Evolutionary conservation across 1,140 invertebrate species (phyloP), one percentile per base, ranked within the genome.

Genomic region (Philopotamus ludificatus): DNA sequence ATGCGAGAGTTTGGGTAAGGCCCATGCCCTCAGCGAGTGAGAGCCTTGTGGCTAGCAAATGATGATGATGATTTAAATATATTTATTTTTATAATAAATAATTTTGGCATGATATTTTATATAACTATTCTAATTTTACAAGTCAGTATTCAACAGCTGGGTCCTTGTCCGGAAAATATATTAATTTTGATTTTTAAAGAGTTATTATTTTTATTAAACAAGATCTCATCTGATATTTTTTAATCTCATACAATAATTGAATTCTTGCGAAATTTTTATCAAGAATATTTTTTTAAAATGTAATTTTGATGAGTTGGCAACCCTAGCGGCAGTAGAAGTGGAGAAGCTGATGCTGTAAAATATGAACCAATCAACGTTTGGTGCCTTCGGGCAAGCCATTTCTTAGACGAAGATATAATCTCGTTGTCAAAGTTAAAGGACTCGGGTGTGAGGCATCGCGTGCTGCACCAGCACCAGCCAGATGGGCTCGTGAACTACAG

Each of bases 341-440:
- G 22, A 51, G 22, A 21, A 12, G 41, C n/a, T 44, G 41, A 44
- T 18, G 41, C n/a, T 45, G 41, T 59, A 59, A 59, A 59, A 45
- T 45, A 59, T 59, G 34, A 59, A 59, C 57, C 57, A 59, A 59
- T 59, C 57, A 59, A 44, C 57, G 57, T 18, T 22, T 18, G 18
- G 23, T 54, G 28, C 55, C 49, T 25, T 23, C 49, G 49, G 21
- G 49, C 49, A 21, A 51, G 18, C 49, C 18, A 21, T 51, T 44
- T 45, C 34, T 45, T 59, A 44, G 39, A 59, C 34, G 39, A 44
- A 42, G 57, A 59, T 59, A 59, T 20, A 39, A 59, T 59, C 57
- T 39, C 39, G 39, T 42, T 51, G 49, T 51, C 49, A 51, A 51
- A 51, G 15, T 51, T 10, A 42, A n/a, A 12, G 22, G 57, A 20